Percentiles rank a stretch among this genome's conserved stretches.
Conservation (phyloP, 2,113 vertebrate genomes). For the Ophthalmolycus amberensis region DNA sequence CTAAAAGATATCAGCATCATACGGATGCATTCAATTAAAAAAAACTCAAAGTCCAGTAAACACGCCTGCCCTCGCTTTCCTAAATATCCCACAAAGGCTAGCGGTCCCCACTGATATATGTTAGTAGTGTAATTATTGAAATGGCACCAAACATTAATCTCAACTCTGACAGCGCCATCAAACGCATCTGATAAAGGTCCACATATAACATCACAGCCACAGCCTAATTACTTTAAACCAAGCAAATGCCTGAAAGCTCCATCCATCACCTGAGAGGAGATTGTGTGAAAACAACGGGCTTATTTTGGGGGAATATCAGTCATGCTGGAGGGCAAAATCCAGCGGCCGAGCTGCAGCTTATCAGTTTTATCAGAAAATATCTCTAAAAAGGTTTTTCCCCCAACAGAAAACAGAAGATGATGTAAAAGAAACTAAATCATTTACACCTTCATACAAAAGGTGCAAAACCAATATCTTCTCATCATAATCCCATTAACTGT, state of each 20-base stretch:
- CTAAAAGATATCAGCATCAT: not conserved
- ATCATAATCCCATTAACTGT: not conserved
- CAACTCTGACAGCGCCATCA: conserved; percentile 20
- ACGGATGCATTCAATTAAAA: conserved; percentile 6
- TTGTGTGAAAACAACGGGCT: not conserved
- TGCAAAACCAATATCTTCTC: not conserved
- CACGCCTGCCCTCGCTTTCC: conserved; percentile 9
- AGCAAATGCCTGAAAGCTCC: conserved; percentile 30
- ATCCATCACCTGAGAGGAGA: conserved; percentile 46
- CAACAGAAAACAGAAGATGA: not conserved
- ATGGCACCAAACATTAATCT: conserved; percentile 60
- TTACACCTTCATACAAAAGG: not conserved
- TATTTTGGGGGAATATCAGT: conserved; percentile 4
- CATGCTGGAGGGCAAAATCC: not conserved
- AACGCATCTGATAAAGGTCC: conserved; percentile 49
- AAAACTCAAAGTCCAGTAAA: not conserved
- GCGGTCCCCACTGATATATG: conserved; percentile 45
- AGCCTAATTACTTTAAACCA: conserved; percentile 56
- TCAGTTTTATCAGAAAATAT: conserved; percentile 5
- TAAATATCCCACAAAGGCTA: conserved; percentile 6
- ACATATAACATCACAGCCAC: conserved; percentile 37
- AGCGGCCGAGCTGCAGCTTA: not conserved
- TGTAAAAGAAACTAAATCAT: not conserved
- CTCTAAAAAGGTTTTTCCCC: not conserved
- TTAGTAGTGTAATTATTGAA: conserved; percentile 57